These are phyloP conservation scores for Neoscelio sp. DNA, from an alignment of 2,888 invertebrate genomes.

Conservation along the genomic window DNA sequence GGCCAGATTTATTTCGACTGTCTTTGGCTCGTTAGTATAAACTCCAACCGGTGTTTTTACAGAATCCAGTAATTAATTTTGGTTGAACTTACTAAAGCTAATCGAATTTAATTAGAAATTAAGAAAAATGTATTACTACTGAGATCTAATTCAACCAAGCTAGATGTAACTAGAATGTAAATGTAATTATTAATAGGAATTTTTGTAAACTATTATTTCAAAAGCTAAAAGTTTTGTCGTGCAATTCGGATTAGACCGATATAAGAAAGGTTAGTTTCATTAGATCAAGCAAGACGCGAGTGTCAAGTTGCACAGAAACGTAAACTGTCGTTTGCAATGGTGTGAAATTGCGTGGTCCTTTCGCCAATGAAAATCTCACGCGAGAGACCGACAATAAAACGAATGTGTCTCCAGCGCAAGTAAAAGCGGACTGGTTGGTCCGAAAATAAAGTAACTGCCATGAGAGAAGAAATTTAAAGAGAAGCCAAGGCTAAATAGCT, in stretches of 20 bases:
- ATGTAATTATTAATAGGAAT: too few species aligned
- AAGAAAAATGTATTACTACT: too few species aligned
- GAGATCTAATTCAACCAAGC: too few species aligned
- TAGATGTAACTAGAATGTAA: too few species aligned
- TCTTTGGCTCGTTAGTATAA: too few species aligned
- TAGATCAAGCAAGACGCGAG: constrained; percentile 7
- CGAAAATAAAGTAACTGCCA: constrained; percentile 67
- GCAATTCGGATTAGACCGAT: constrained; percentile 1
- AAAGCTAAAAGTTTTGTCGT: too few species aligned
- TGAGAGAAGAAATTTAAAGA: constrained; percentile 64
- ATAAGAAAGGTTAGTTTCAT: constrained; percentile 1
- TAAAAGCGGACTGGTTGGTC: constrained; percentile 61
- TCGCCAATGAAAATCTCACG: constrained; percentile 65
- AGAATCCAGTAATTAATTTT: too few species aligned
- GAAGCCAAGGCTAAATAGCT: constrained; percentile 63
- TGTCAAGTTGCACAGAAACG: constrained; percentile 53
- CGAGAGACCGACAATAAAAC: constrained; percentile 63
- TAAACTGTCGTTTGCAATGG: constrained; percentile 55
- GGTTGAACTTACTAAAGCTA: too few species aligned
- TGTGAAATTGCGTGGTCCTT: constrained; percentile 53
- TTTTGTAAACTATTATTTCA: too few species aligned
- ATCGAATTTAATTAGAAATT: too few species aligned
- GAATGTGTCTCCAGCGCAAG: constrained; percentile 54
- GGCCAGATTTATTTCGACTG: too few species aligned
- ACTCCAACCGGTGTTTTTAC: too few species aligned